Evolutionary conservation across 2,113 vertebrate species (phyloP).

Genomic region (Acrocephalus arundinaceus): DNA sequence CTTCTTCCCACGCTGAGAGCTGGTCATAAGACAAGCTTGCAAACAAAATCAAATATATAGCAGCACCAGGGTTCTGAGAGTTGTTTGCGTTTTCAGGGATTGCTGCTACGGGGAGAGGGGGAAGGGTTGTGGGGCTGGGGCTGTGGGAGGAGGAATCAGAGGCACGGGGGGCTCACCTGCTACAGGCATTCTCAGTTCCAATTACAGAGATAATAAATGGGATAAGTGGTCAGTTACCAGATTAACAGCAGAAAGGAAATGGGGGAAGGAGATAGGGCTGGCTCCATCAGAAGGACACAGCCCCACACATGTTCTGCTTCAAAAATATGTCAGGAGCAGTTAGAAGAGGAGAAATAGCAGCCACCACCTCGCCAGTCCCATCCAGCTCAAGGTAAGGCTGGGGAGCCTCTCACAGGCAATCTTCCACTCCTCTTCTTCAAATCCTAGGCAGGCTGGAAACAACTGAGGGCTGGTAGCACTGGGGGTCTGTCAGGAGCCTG

Average conservation of each 20-base stretch:
- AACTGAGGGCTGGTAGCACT: neutral
- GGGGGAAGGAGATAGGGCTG: slow-evolving; percentile 8
- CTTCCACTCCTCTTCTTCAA: neutral
- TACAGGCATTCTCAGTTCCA: slow-evolving; percentile 55
- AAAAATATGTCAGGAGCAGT: slow-evolving; percentile 42
- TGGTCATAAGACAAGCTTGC: slow-evolving; percentile 68
- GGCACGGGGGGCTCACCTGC: slow-evolving; percentile 61
- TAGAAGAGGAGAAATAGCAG: slow-evolving; percentile 20
- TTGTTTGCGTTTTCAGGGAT: neutral
- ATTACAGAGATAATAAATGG: slow-evolving; percentile 56
- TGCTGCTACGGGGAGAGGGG: neutral
- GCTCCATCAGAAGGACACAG: neutral
- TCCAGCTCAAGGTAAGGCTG: neutral
- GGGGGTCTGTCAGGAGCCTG: fast-evolving
- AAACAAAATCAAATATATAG: slow-evolving; percentile 72
- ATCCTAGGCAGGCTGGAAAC: neutral
- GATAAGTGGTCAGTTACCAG: slow-evolving; percentile 62
- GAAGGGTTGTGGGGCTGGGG: slow-evolving; percentile 1
- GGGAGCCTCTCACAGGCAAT: neutral
- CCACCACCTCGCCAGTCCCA: neutral
- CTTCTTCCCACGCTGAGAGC: slow-evolving; percentile 66
- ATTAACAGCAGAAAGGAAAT: slow-evolving; percentile 43
- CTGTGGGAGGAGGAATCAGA: neutral
- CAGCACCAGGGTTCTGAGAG: slow-evolving; percentile 40
- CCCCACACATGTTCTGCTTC: neutral